Percentiles rank a stretch among this genome's conserved stretches.
Evolutionary conservation across 2,113 vertebrate genomes (phyloP).

Genomic region (Oreocharis arfaki): DNA sequence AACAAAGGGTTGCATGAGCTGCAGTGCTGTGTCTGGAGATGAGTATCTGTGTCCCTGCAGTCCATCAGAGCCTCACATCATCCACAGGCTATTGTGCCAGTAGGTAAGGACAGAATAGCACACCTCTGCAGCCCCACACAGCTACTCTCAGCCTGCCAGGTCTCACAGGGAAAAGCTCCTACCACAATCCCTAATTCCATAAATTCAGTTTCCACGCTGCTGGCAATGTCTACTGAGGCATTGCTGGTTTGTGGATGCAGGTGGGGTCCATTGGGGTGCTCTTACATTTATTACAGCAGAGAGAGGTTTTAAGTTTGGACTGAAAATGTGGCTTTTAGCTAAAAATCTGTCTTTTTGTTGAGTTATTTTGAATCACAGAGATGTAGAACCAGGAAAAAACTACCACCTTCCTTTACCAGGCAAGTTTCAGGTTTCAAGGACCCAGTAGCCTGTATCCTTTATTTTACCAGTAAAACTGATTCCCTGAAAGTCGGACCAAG

Average conservation of each 20-base stretch:
- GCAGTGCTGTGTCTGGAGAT: not conserved
- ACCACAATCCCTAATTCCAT: not conserved
- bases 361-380: not conserved
- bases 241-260: not conserved
- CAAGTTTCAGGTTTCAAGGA: not conserved
- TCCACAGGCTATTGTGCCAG: not conserved
- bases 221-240: not conserved
- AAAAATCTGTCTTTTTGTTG: not conserved
- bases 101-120: not conserved
- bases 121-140: not conserved
- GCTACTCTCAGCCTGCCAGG: not conserved
- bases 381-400: not conserved
- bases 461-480: not conserved
- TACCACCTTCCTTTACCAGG: not conserved
- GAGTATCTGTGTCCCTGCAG: not conserved
- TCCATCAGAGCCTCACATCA: not conserved
- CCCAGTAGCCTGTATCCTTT: not conserved
- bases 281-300: not conserved
- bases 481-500: not conserved
- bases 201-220: not conserved
- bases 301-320: not conserved
- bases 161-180: not conserved
- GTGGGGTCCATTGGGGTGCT: rapidly evolving
- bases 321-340: not conserved
- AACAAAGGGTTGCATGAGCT: not conserved